Evolutionary conservation across 92 coral and sea anemone species (phyloP).

Genomic region (Zoanthus sociatus): DNA sequence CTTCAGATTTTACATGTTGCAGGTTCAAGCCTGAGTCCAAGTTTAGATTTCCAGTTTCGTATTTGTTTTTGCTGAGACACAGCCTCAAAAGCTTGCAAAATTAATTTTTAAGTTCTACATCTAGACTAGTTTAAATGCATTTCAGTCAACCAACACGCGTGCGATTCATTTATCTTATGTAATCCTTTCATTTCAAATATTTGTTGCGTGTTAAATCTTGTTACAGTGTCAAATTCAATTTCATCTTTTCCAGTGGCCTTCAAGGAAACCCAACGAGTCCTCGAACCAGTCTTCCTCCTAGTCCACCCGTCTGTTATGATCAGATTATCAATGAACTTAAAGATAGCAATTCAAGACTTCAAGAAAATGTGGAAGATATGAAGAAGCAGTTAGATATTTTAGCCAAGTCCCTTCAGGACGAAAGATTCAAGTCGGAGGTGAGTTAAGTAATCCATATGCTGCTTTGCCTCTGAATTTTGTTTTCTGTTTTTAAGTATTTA

Average conservation of each 20-base stretch:
- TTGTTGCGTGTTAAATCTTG: background rate
- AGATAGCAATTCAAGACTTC: constrained; percentile 63
- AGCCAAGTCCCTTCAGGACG: constrained; percentile 92
- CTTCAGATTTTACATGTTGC: too few relatives aligned
- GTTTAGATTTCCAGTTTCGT: too few relatives aligned
- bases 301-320: constrained; percentile 79
- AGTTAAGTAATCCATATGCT: background rate
- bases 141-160: background rate
- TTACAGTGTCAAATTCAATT: background rate
- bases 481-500: too few relatives aligned
- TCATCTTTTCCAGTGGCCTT: constrained; percentile 36
- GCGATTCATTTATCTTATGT: background rate
- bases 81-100: too few relatives aligned
- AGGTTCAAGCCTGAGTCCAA: too few relatives aligned
- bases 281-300: constrained; percentile 88
- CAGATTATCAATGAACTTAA: constrained; percentile 77
- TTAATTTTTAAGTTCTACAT: too few relatives aligned
- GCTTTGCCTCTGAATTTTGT: too few relatives aligned
- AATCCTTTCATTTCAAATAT: background rate
- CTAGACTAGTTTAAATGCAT: too few relatives aligned
- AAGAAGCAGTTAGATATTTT: constrained; percentile 79
- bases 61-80: too few relatives aligned
- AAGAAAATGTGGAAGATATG: constrained; percentile 62
- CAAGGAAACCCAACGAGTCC: constrained; percentile 73
- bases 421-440: constrained; percentile 93